Percentiles rank a stretch among this genome's conserved stretches.
Evolutionary conservation across 2,888 invertebrate species (phyloP).

Genomic region (Rhimphoctona megacephalus): DNA sequence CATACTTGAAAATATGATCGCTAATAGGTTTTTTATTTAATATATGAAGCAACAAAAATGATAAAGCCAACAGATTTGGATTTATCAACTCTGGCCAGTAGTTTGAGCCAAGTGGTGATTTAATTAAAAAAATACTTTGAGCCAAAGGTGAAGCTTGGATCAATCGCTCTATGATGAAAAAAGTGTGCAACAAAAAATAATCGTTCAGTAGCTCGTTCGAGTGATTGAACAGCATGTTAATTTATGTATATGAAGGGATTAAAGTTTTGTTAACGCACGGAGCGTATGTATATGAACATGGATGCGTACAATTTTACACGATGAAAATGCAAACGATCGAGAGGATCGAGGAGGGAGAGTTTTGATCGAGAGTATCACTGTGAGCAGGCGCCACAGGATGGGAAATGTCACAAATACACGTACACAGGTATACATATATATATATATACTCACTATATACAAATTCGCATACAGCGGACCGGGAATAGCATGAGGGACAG

Average conservation of each 20-base stretch:
- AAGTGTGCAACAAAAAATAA: background rate
- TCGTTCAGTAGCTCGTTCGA: constrained; percentile 1
- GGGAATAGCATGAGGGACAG: constrained; percentile 51
- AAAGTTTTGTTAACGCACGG: constrained; percentile 1
- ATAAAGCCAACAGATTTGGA: background rate
- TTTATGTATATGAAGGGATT: constrained; percentile 26
- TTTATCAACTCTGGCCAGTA: background rate
- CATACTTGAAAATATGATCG: background rate
- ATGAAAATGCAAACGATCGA: constrained; percentile 33
- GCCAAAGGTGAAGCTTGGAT: background rate
- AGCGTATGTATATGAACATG: constrained; percentile 22
- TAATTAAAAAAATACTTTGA: background rate
- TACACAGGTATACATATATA: background rate
- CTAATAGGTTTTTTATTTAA: background rate
- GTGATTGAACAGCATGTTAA: constrained; percentile 29
- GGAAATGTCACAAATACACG: constrained; percentile 20
- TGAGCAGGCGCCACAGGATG: constrained; percentile 35
- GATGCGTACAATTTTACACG: constrained; percentile 46
- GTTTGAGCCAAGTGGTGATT: background rate
- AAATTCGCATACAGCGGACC: constrained; percentile 12
- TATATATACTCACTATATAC: constrained; percentile 14
- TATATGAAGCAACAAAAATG: background rate
- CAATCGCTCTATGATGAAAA: background rate
- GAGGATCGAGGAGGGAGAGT: background rate
- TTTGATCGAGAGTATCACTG: constrained; percentile 34